Conservation (phyloP, 2,888 invertebrate genomes). For the Tortricodes alternella region DNA sequence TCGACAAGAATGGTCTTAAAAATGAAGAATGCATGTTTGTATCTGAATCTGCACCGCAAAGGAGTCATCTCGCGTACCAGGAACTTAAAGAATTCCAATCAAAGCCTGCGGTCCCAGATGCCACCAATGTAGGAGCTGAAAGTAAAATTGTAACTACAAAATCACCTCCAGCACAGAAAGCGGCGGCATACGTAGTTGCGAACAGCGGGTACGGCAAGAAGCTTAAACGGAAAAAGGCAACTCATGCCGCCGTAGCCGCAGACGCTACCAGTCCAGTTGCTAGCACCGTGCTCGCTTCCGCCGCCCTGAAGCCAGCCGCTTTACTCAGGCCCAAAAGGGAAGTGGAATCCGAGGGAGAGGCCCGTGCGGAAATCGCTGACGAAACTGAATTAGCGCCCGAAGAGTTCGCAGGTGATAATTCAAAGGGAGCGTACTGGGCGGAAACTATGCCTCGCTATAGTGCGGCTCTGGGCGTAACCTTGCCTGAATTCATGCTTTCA, state of each 20-base stretch:
- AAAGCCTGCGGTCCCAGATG: conserved; percentile 64
- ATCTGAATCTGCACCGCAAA: conserved; percentile 85
- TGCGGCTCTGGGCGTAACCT: conserved; percentile 82
- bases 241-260: conserved; percentile 45
- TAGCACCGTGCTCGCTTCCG: conserved; percentile 39
- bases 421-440: conserved; percentile 85
- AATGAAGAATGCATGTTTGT: conserved; percentile 92
- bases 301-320: conserved; percentile 32
- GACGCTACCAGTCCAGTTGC: conserved; percentile 54
- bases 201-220: conserved; percentile 65
- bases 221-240: conserved; percentile 69
- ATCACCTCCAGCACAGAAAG: conserved; percentile 57
- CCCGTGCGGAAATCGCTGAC: conserved; percentile 58
- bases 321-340: conserved; percentile 62
- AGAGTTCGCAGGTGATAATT: conserved; percentile 79
- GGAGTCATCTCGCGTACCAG: conserved; percentile 85
- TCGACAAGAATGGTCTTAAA: conserved; percentile 86
- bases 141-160: conserved; percentile 68
- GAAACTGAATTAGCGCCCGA: conserved; percentile 71
- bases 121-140: conserved; percentile 63
- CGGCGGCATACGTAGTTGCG: conserved; percentile 69
- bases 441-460: conserved; percentile 86
- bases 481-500: conserved; percentile 87
- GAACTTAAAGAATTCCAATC: conserved; percentile 84
- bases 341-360: conserved; percentile 58